Conservation (phyloP, 2,797 vertebrate genomes). For the Siniperca scherzeri region DNA sequence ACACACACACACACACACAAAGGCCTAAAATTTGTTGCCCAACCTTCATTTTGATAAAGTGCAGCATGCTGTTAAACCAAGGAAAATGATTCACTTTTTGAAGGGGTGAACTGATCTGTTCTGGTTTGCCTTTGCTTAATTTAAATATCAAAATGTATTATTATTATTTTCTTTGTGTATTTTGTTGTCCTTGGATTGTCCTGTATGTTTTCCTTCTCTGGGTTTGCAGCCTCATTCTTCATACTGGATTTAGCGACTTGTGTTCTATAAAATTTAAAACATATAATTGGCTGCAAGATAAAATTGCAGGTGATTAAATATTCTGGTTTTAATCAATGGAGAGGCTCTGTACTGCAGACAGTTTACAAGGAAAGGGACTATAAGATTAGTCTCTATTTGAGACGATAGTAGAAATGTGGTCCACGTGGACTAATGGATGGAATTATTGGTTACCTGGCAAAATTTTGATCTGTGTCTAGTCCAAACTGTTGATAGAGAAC, state of each 20-base stretch:
- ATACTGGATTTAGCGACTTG: neutral
- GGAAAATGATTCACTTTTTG: neutral
- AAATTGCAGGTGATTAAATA: slow-evolving; percentile 3
- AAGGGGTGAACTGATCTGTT: neutral
- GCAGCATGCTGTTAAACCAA: neutral
- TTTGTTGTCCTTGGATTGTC: neutral
- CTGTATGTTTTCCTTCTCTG: neutral
- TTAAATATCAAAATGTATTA: neutral
- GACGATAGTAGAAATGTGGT: neutral
- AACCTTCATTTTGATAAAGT: neutral
- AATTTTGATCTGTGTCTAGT: too few relatives aligned
- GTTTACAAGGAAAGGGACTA: neutral
- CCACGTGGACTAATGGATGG: too few relatives aligned
- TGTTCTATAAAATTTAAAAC: neutral
- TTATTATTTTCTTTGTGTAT: neutral
- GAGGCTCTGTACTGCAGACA: neutral
- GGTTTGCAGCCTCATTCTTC: neutral
- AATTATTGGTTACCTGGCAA: neutral
- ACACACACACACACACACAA: slow-evolving; percentile 31
- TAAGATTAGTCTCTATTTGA: slow-evolving; percentile 10
- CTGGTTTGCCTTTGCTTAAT: neutral
- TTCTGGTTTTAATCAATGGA: neutral
- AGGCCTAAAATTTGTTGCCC: slow-evolving; percentile 7
- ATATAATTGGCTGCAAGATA: neutral
- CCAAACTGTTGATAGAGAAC: neutral